Evolutionary conservation across 2,113 vertebrate genomes (phyloP).

Genomic region (Penelope pileata): DNA sequence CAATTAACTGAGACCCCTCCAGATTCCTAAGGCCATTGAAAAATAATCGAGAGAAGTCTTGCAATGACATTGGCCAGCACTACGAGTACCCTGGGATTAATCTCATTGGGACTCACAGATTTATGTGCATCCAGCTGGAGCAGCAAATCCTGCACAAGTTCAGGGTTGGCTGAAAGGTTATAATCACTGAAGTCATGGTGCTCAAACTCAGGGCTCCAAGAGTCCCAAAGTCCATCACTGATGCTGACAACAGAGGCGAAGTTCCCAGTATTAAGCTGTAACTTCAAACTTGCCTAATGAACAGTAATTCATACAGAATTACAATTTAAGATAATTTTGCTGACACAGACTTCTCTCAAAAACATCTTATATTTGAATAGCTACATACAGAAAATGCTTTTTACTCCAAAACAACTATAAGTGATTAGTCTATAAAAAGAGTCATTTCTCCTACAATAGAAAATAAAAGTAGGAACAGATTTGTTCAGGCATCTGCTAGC

Average conservation of each 20-base stretch:
- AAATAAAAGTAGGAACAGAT: conserved; percentile 33
- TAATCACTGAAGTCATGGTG: neutral
- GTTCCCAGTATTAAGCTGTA: neutral
- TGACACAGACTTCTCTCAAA: neutral
- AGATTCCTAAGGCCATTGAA: neutral
- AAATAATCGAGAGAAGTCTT: neutral
- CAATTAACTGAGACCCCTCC: neutral
- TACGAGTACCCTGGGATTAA: neutral
- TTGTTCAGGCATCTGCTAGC: conserved; percentile 34
- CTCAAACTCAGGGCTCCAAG: neutral
- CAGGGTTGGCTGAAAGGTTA: neutral
- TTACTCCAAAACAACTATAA: neutral
- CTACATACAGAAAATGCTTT: conserved; percentile 35
- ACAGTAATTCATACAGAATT: conserved; percentile 45
- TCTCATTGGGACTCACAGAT: neutral
- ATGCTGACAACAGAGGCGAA: neutral
- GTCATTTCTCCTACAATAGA: conserved; percentile 16
- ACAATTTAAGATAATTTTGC: conserved; percentile 25
- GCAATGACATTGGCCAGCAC: neutral
- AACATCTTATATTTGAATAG: neutral
- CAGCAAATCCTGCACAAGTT: neutral
- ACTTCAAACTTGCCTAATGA: conserved; percentile 14
- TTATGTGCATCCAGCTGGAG: neutral
- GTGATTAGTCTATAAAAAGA: conserved; percentile 35
- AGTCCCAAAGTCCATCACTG: neutral